Base-by-base conservation (phyloP, 2,797 vertebrate genomes). In the Gouania willdenowi region DNA sequence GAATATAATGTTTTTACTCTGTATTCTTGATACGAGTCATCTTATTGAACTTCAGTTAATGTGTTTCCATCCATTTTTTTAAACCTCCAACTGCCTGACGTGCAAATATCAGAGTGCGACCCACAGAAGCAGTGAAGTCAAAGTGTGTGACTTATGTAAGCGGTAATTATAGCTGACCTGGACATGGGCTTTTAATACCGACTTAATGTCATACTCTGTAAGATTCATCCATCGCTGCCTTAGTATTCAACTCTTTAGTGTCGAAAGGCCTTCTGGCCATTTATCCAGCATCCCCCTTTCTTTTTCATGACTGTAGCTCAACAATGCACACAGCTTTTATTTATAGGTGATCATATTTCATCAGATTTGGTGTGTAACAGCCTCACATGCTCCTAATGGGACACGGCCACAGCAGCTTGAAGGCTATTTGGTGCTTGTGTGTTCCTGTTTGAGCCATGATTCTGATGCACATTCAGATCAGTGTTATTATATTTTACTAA, bases 281-380 rank as follows among this genome's bases (percentile, higher is more conserved):
- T 64, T 54, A 42, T 19, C 30, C 48, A 25, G 25, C 42, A 13
- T 0, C 45, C 35, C 25, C 31, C 39, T 25, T 37, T 35, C 29
- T 22, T 41, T 64, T 25, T 34, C 47, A 60, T 60, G 48, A 23
- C 50, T 31, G 35, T 26, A 38, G 25, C 24, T 10, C 11, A 45
- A 65, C 51, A 42, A 54, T 21, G 45, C 37, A 17, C 35, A 30
- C 18, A 10, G 30, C 37, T 51, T 60, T 64, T 70, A 67, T 71
- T 68, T 56, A 52, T 64, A 60, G 47, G 65, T 31, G 46, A 50
- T 17, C 23, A 38, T 47, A 33, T 64, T 75, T 69, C 30, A 54
- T 74, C 52, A 35, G 20, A 37, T 29, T 36, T 16, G 16, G 39
- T 30, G 33, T 23, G 38, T 74, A n/a, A n/a, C n/a, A n/a, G n/a